phyloP scores from a whole-genome alignment of 2,113 vertebrate genomes.

The Phalacrocorax carbo region DNA sequence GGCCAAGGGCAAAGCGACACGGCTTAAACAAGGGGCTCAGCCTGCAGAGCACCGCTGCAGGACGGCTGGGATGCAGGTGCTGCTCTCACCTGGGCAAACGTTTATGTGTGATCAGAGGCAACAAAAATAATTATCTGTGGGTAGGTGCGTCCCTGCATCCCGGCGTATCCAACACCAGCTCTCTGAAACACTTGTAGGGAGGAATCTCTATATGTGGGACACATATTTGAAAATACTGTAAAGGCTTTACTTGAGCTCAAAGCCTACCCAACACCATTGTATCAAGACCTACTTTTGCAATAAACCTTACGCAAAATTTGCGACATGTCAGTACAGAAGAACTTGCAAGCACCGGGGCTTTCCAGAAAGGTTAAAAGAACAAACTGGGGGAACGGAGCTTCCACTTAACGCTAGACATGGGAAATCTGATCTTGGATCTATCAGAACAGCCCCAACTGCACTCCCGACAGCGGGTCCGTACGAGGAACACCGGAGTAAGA shows the following conservation, averaged over 20 bases:
- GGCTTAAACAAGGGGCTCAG: background rate
- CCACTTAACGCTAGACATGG: accelerated
- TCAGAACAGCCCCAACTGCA: accelerated
- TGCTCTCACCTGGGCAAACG: background rate
- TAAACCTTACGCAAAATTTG: background rate
- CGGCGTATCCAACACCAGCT: too few relatives aligned
- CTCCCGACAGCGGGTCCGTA: accelerated
- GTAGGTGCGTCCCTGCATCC: accelerated
- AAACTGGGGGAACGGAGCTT: background rate
- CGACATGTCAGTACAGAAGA: background rate
- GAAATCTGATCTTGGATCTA: background rate
- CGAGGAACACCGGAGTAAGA: background rate
- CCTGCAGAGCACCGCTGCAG: background rate
- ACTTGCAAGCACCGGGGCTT: background rate
- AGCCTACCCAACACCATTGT: accelerated
- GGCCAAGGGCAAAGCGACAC: accelerated
- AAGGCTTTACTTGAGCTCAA: background rate
- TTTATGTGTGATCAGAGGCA: background rate
- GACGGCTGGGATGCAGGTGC: background rate
- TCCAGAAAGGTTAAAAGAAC: background rate
- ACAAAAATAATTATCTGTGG: accelerated
- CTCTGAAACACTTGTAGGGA: background rate
- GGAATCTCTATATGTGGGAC: background rate
- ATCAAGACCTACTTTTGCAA: background rate
- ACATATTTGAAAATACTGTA: accelerated